Conservation (phyloP, 35 echinoderm and acorn worm genomes). For the Ophioderma brevispina region DNA sequence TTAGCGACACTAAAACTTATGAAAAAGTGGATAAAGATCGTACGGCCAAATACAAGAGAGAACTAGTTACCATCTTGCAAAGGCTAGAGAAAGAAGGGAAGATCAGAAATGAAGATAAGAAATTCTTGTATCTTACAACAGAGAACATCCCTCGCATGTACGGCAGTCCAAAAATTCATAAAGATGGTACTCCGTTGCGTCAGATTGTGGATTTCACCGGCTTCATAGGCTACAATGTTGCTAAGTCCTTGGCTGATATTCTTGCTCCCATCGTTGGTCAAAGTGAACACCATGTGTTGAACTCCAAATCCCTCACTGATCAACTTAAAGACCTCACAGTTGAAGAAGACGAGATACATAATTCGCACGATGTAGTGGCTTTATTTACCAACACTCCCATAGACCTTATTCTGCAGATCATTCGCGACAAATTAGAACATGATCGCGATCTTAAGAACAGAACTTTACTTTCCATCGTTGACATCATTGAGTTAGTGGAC, state of each 20-base stretch:
- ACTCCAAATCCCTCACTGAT: background rate
- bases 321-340: background rate
- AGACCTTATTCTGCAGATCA: background rate
- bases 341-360: background rate
- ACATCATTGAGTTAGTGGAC: too few species aligned
- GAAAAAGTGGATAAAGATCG: background rate
- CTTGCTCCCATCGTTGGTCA: background rate
- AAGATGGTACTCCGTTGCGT: too few species aligned
- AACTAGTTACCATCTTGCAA: background rate
- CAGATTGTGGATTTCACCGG: background rate
- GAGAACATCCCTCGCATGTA: too few species aligned
- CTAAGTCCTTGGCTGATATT: too few species aligned
- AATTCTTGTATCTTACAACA: background rate
- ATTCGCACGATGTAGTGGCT: background rate
- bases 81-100: background rate
- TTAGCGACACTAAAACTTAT: too few species aligned
- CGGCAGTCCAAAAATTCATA: too few species aligned
- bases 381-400: background rate
- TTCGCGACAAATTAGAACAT: background rate
- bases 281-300: background rate
- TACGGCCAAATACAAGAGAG: background rate
- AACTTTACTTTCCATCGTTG: too few species aligned
- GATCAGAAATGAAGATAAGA: background rate
- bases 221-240: background rate
- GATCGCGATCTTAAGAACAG: background rate